These are phyloP conservation scores for Scaptomyza parva DNA, from an alignment of 2,888 invertebrate species.

Conservation along the genomic window DNA sequence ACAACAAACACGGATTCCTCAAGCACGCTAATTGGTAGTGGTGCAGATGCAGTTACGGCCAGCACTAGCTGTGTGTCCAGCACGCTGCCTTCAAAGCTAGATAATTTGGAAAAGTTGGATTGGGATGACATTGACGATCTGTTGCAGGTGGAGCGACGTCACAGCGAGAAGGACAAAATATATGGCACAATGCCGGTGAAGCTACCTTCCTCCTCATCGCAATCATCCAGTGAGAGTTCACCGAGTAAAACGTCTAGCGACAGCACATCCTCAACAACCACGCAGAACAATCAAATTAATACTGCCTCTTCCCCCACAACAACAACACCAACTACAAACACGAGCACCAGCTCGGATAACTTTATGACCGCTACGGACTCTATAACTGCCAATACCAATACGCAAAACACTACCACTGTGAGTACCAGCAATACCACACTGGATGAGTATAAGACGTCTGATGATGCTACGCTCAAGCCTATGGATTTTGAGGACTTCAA, in stretches of 20 bases:
- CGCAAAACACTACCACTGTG: slow-evolving; percentile 67
- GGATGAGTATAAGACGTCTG: slow-evolving; percentile 77
- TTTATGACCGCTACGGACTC: slow-evolving; percentile 82
- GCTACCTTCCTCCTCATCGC: slow-evolving; percentile 86
- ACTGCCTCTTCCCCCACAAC: slow-evolving; percentile 65
- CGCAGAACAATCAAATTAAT: slow-evolving; percentile 55
- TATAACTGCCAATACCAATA: slow-evolving; percentile 72
- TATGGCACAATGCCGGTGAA: slow-evolving; percentile 89
- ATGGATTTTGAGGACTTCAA: slow-evolving; percentile 85
- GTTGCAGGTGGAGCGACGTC: slow-evolving; percentile 88
- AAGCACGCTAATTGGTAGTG: slow-evolving; percentile 69
- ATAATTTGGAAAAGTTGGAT: slow-evolving; percentile 87
- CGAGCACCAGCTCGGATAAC: slow-evolving; percentile 79
- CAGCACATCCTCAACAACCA: slow-evolving; percentile 54
- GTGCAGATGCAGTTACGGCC: slow-evolving; percentile 59
- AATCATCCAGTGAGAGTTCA: slow-evolving; percentile 84
- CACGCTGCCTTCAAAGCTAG: slow-evolving; percentile 89
- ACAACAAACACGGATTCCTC: slow-evolving; percentile 77
- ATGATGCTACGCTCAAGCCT: slow-evolving; percentile 84
- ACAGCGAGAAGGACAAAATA: slow-evolving; percentile 87
- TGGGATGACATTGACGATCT: slow-evolving; percentile 91
- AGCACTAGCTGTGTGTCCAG: slow-evolving; percentile 81
- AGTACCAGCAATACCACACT: slow-evolving; percentile 76
- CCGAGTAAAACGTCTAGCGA: slow-evolving; percentile 75
- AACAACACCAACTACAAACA: slow-evolving; percentile 59